Evolutionary conservation across 2,113 vertebrate genomes (phyloP).

Genomic region (Oncorhynchus keta): DNA sequence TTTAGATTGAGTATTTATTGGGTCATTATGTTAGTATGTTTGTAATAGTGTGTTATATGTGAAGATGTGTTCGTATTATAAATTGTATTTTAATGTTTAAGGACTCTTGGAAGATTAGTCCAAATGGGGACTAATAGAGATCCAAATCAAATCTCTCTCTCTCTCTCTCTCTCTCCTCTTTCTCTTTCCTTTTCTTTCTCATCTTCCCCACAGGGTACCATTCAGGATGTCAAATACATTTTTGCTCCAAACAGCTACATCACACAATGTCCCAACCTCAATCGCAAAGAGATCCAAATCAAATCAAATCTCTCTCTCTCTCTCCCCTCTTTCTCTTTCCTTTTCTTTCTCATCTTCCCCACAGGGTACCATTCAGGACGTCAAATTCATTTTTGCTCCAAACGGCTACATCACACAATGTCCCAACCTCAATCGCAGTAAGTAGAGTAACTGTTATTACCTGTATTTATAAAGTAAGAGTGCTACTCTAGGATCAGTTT

Average conservation of each 20-base stretch:
- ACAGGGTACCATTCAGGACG: constrained; percentile 92
- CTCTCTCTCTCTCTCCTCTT: too few relatives aligned
- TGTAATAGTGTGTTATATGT: too few relatives aligned
- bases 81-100: too few relatives aligned
- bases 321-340: not conserved
- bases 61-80: too few relatives aligned
- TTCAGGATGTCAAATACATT: constrained; percentile 92
- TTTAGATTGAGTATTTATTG: too few relatives aligned
- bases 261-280: constrained; percentile 92
- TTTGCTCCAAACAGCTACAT: constrained; percentile 93
- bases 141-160: too few relatives aligned
- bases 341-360: constrained; percentile 22
- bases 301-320: not conserved
- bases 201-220: constrained; percentile 78
- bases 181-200: not conserved
- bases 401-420: constrained; percentile 93
- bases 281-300: constrained; percentile 72
- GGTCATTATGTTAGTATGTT: too few relatives aligned
- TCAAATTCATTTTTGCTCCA: constrained; percentile 89
- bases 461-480: too few relatives aligned
- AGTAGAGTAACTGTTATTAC: constrained; percentile 66
- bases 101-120: too few relatives aligned
- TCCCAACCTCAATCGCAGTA: constrained; percentile 97
- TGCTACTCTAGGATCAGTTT: constrained; percentile 1
- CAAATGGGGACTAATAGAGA: too few relatives aligned